Conservation (phyloP, 2,113 vertebrate genomes). For the Passer domesticus region DNA sequence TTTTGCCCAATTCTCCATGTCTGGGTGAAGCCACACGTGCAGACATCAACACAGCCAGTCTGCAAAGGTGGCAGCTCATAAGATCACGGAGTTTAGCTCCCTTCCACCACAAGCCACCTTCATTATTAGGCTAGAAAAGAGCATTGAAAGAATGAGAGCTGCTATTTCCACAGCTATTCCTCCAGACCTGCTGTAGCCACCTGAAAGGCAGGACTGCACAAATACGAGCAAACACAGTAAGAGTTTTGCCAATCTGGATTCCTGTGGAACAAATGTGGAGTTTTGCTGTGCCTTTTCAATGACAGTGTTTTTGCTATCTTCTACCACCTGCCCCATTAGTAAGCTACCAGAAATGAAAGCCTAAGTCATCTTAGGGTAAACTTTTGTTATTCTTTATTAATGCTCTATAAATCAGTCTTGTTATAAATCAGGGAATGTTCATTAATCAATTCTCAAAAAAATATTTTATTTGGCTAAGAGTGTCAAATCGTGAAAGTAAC, state of each 20-base stretch:
- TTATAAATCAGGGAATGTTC: constrained; percentile 68
- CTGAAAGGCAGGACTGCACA: constrained; percentile 47
- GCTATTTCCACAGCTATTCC: constrained; percentile 43
- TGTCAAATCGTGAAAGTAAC: constrained; percentile 62
- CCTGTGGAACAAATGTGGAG: constrained; percentile 57
- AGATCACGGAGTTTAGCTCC: not conserved
- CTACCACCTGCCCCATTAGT: constrained; percentile 62
- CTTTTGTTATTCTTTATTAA: constrained; percentile 71
- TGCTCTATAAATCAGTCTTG: constrained; percentile 59
- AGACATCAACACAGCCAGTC: not conserved
- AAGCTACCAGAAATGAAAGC: constrained; percentile 70
- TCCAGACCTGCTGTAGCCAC: constrained; percentile 55
- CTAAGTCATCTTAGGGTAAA: constrained; percentile 66
- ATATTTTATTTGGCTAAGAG: constrained; percentile 71
- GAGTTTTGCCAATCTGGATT: constrained; percentile 62
- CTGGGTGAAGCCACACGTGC: not conserved
- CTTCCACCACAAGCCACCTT: constrained; percentile 2
- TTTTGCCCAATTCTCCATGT: constrained; percentile 14
- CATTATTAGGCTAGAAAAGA: constrained; percentile 16
- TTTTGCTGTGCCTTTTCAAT: constrained; percentile 40
- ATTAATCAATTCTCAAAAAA: constrained; percentile 69
- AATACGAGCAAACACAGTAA: constrained; percentile 25
- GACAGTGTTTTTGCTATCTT: constrained; percentile 51
- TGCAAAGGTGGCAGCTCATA: constrained; percentile 37
- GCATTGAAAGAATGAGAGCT: not conserved